Base-by-base conservation (phyloP, 1,140 invertebrate genomes). In the Coptotermes formosanus region DNA sequence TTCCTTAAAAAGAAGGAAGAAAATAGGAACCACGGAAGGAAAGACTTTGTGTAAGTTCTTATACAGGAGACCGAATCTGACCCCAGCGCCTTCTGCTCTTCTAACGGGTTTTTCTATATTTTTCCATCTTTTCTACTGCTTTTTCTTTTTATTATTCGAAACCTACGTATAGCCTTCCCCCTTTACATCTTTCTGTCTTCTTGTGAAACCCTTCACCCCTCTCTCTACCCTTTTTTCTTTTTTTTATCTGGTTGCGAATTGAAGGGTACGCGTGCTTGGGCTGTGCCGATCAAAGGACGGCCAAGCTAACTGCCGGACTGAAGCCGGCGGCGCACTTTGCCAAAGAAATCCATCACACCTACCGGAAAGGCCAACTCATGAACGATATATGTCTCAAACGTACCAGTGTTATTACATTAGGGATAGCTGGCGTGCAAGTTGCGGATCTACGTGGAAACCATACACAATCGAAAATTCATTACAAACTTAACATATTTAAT, bases 101-200 rank as follows among this genome's bases (percentile, higher is more conserved):
- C 82, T 44, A 45, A 83, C 43, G 43, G 82, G 82, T 44, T 83
- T 83, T 83, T 52, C 82, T 83, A 30, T 83, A 44, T 44, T 83
- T 83, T 83, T 43, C 23, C 43, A 25, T 52, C n/a, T 83, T 83
- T 83, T 83, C 43, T 32, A 38, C 82, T 23, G 8, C 25, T 83
- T 83, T 82, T 38, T 38, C 38, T 38, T 82, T 48, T 83, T 43
- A 83, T 64, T 64, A 64, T 64, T 64, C 19, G 59, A 64, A 64
- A 64, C 59, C 59, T 64, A 16, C 45, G 45, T 48, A 48, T 48
- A 48, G 45, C 14, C 52, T 55, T 55, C 14, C 14, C 64, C n/a
- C 7, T 75, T 16, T 14, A 75, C 64, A 75, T 75, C 64, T 30
- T 75, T 30, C 64, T 75, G n/a, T 75, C 64, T n/a, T 75, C 25